Evolutionary conservation across 2,888 invertebrate genomes (phyloP), one percentile per base, ranked within the genome.

Genomic region (Drosophila dives): DNA sequence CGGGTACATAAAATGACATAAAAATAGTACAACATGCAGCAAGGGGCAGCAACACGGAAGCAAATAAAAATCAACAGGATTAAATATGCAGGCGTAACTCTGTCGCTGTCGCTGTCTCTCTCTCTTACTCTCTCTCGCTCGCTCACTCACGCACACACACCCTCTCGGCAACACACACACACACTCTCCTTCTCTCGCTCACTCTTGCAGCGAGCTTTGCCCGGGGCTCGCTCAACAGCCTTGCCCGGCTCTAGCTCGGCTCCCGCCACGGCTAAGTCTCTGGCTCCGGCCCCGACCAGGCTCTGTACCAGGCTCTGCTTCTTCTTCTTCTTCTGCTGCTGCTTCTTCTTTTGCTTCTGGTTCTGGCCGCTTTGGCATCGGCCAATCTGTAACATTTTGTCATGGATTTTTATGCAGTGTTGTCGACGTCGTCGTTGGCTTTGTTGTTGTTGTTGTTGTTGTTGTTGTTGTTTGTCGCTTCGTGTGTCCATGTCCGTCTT

Each of bases 31-130:
- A 72, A 51, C 80, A 65, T 63, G 72, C 42, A 54, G 50, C 40
- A 55, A 40, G 60, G 63, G 64, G 60, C 61, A 62, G 62, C 63
- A 75, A 77, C 75, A 76, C 76, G 85, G 78, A 80, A 81, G 77
- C 85, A 80, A 86, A 84, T 86, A 87, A 82, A 80, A 85, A 85
- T 87, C 85, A 87, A 85, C 87, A 85, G 83, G 79, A 85, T 87
- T 85, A 83, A 85, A 85, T 85, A 85, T 85, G 87, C 87, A 85
- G 45, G 63, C 71, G 69, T 65, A 60, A 34, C 61, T 56, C n/a
- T 48, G 11, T n/a, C 56, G 32, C 51, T 34, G 5, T 26, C 42
- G 23, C 20, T 45, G 38, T 61, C 38, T 51, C 15, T 34, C 8
- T 32, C 48, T 4, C 56, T 20, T n/a, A n/a, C 32, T 45, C 20